Evolutionary conservation across 2,888 invertebrate genomes (phyloP), one percentile per base, ranked within the genome.

Genomic region (Drosophila emarginata): DNA sequence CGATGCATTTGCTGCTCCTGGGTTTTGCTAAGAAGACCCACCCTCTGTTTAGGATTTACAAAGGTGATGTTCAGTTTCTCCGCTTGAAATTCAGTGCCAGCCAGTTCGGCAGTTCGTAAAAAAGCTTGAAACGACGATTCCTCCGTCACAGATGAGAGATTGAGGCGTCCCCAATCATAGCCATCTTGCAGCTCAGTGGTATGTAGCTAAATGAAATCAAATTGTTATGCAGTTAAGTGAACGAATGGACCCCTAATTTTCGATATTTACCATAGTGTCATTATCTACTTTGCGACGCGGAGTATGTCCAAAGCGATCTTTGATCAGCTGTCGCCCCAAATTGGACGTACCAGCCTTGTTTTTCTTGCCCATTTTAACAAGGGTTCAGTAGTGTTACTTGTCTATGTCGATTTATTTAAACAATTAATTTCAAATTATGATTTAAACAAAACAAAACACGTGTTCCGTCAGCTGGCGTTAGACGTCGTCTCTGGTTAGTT

Each of bases 61-160:
- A 96, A 95, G 72, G 94, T 95, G 5, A 97, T 94, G 89, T 98
- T 97, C 2, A 97, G 91, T 90, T 97, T 97, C 90, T 98, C 98
- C 2, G 97, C 96, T 88, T 96, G 95, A 90, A 99, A 99, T 91
- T 99, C 98, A 0, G 96, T 96, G 40, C 97, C 97, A 0, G 99
- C 98, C 66, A 99, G 92, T 91, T 98, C 96, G 0, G 99, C 99
- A 0, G 97, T 99, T 0, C 97, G 96, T 3, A 99, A 93, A 91
- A 99, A 99, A 89, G 99, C 99, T 92, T 99, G 97, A 70, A 99
- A 95, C 0, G 97, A 97, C n/a, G 96, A 97, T 91, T 98, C 97
- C 80, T 99, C 98, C 0, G 98, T 99, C 0, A 98, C 96, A 0
- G 98, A 98, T 87, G 96, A 96, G 0, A 98, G 93, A 92, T 98